A percentile compares a stretch with the other conserved stretches of the same genome.
Evolutionary conservation across 2,113 vertebrate species (phyloP).

Genomic region (Otocyon megalotis): DNA sequence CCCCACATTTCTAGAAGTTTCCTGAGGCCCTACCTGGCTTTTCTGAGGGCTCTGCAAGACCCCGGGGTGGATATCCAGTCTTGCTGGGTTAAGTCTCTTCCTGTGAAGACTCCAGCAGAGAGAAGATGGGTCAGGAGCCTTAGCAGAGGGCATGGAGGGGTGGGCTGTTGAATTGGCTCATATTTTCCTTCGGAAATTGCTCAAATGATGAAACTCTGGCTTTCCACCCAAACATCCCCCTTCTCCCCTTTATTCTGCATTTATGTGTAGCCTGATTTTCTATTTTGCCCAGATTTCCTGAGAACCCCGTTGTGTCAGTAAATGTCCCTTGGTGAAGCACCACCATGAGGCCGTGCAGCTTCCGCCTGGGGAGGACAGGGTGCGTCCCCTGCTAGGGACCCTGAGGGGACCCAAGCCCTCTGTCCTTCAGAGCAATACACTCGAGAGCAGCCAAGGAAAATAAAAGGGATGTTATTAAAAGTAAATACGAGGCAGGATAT

Average conservation of each 20-base stretch:
- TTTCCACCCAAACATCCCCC: neutral
- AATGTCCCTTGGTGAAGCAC: neutral
- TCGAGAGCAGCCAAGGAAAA: neutral
- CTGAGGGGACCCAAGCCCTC: neutral
- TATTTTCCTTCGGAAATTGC: neutral
- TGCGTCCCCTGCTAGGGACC: accelerated
- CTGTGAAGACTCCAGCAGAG: neutral
- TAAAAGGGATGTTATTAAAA: neutral
- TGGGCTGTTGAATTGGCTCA: neutral
- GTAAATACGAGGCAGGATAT: neutral
- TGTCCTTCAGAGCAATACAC: neutral
- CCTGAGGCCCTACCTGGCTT: neutral
- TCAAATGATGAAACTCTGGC: neutral
- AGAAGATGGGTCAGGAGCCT: neutral
- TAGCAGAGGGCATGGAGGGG: neutral
- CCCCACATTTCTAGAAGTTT: neutral
- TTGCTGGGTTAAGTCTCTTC: neutral
- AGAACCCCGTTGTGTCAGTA: neutral
- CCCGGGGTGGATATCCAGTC: neutral
- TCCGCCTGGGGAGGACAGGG: too few species aligned
- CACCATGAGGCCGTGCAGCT: neutral
- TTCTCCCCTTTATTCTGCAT: neutral
- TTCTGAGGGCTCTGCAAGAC: neutral
- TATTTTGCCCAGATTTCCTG: neutral
- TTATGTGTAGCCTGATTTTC: neutral